A percentile compares a stretch with the other conserved stretches of the same genome.
Conservation (phyloP, 2,888 invertebrate genomes). For the Lasioglossum marginatum region DNA sequence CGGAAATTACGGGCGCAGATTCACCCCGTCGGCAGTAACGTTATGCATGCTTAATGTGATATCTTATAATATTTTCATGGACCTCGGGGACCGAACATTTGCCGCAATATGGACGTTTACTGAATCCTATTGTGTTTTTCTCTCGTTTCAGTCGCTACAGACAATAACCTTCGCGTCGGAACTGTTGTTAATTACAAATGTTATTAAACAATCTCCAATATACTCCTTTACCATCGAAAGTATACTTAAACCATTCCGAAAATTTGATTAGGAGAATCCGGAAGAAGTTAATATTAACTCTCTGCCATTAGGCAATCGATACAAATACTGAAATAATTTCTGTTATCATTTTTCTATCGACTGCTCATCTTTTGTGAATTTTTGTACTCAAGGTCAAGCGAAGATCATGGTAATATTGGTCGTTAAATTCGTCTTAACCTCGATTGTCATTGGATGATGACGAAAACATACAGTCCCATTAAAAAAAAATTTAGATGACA, state of each 20-base stretch:
- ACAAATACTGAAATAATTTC: no score
- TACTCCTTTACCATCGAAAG: neutral
- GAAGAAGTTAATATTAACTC: no score
- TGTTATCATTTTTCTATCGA: no score
- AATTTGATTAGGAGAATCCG: neutral
- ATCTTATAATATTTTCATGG: constrained; percentile 59
- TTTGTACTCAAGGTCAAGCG: no score
- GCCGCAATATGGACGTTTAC: constrained; percentile 17
- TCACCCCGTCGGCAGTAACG: constrained; percentile 39
- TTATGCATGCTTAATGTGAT: constrained; percentile 57
- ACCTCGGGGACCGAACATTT: constrained; percentile 28
- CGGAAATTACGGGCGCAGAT: constrained; percentile 66
- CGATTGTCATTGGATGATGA: no score
- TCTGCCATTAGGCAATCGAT: no score
- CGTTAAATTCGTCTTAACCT: no score
- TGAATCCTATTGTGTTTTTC: neutral
- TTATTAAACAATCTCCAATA: neutral
- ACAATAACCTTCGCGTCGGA: neutral
- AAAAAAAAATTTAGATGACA: no score
- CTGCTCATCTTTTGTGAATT: no score
- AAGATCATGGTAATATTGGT: no score
- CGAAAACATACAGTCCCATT: no score
- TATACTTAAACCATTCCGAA: neutral
- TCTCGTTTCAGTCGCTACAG: neutral
- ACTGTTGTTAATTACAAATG: neutral